Conservation (phyloP, 2,888 invertebrate species). For the Drosophila testacea region DNA sequence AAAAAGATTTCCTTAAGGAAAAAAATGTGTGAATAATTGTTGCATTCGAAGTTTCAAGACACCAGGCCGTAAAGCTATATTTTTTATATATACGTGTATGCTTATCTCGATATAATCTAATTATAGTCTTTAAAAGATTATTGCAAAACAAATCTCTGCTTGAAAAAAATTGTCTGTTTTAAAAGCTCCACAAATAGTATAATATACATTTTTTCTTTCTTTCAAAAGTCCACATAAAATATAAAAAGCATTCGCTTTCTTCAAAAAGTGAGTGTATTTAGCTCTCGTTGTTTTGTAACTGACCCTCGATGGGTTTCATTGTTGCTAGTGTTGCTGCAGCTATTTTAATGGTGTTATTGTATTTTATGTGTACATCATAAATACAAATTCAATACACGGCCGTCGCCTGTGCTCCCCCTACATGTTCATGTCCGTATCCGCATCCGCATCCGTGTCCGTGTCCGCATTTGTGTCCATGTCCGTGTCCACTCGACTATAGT, state of each 20-base stretch:
- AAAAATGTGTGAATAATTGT: too few relatives aligned
- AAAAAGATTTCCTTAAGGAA: too few relatives aligned
- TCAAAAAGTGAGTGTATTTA: slow-evolving; percentile 1
- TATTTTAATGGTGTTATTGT: slow-evolving; percentile 74
- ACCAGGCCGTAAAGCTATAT: too few relatives aligned
- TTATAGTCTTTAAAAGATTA: too few relatives aligned
- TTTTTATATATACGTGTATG: too few relatives aligned
- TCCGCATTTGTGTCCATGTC: slow-evolving; percentile 4
- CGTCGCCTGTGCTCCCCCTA: slow-evolving; percentile 9
- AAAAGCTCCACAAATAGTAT: too few relatives aligned
- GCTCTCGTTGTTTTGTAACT: background rate
- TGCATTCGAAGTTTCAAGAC: too few relatives aligned
- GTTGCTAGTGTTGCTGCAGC: slow-evolving; percentile 45
- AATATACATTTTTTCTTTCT: too few relatives aligned
- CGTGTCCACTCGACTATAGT: slow-evolving; percentile 11
- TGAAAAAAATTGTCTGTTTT: too few relatives aligned
- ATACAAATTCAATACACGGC: slow-evolving; percentile 73
- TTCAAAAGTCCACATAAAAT: too few relatives aligned
- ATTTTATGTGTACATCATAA: slow-evolving; percentile 77
- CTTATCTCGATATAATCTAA: too few relatives aligned
- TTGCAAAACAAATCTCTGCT: too few relatives aligned
- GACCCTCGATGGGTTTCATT: background rate
- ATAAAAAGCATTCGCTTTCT: background rate
- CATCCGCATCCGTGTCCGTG: slow-evolving; percentile 1
- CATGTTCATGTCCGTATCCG: slow-evolving; percentile 1